phyloP scores from a whole-genome alignment of 1,140 invertebrate species.

The Battus philenor region DNA sequence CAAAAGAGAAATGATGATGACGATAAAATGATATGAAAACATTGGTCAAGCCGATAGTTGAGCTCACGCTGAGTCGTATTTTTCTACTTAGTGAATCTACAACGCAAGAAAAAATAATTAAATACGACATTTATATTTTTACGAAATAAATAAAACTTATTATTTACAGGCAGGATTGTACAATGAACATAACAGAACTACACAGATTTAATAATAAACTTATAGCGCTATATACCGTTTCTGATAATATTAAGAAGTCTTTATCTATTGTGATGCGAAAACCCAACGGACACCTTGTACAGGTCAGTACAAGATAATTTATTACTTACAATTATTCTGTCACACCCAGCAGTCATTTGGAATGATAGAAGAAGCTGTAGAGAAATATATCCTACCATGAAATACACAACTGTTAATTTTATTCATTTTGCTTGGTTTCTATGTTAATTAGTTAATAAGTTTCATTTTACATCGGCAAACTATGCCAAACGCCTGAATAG shows the following conservation, averaged over 20 bases:
- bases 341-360: too few relatives aligned
- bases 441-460: too few relatives aligned
- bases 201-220: conserved; percentile 23
- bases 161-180: conserved; percentile 35
- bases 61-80: too few relatives aligned
- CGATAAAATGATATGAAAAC: not conserved
- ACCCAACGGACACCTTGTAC: conserved; percentile 34
- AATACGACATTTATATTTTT: not conserved
- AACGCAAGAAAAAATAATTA: too few relatives aligned
- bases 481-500: too few relatives aligned
- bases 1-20: too few relatives aligned
- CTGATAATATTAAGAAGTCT: conserved; percentile 25
- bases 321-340: too few relatives aligned
- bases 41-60: not conserved
- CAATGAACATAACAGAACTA: conserved; percentile 30
- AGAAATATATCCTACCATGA: too few relatives aligned
- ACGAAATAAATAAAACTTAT: not conserved
- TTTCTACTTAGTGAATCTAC: too few relatives aligned
- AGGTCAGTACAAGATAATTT: conserved; percentile 39
- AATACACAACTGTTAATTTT: too few relatives aligned
- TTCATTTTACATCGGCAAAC: too few relatives aligned
- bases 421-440: too few relatives aligned
- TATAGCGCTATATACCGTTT: conserved; percentile 32
- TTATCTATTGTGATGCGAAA: conserved; percentile 36
- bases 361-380: not conserved